Percentiles rank a stretch among this genome's conserved stretches.
These are phyloP conservation scores for Sisyra terminalis DNA, from an alignment of 2,888 invertebrate genomes.

Conservation along the genomic window DNA sequence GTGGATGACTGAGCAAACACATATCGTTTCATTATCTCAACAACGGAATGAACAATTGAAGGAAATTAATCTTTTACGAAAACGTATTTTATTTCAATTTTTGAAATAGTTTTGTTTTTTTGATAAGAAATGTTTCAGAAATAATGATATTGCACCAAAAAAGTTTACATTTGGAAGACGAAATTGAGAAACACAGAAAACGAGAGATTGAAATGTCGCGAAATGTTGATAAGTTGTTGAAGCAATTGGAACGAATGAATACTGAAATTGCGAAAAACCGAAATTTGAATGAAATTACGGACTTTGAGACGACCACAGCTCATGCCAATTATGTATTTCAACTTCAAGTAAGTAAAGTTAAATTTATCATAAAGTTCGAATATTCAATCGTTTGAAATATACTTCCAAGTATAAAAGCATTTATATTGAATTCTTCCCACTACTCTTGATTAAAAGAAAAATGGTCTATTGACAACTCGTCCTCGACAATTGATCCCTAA, in stretches of 20 bases:
- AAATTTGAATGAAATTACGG: slow-evolving; percentile 1
- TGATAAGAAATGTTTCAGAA: slow-evolving; percentile 20
- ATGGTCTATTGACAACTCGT: too few relatives aligned
- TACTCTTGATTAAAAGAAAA: too few relatives aligned
- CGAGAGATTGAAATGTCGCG: slow-evolving; percentile 40
- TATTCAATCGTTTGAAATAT: too few relatives aligned
- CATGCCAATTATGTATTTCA: neutral
- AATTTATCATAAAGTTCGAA: slow-evolving; percentile 2
- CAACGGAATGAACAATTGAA: slow-evolving; percentile 49
- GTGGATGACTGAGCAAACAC: slow-evolving; percentile 63
- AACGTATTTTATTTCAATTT: slow-evolving; percentile 32
- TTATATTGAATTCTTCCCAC: too few relatives aligned
- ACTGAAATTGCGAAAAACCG: slow-evolving; percentile 13
- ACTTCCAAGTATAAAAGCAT: too few relatives aligned
- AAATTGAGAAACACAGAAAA: slow-evolving; percentile 36
- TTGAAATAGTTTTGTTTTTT: slow-evolving; percentile 8
- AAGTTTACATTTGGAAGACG: slow-evolving; percentile 47
- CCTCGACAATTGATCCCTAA: too few relatives aligned
- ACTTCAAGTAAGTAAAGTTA: slow-evolving; percentile 7
- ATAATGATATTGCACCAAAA: slow-evolving; percentile 54
- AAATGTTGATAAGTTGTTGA: slow-evolving; percentile 40
- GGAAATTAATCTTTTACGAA: slow-evolving; percentile 51
- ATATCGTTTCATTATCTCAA: slow-evolving; percentile 48
- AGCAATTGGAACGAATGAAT: slow-evolving; percentile 38
- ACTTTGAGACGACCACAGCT: neutral